A percentile compares a stretch with the other conserved stretches of the same genome.
These are phyloP conservation scores for Panthera tigris DNA, from an alignment of 2,113 vertebrate genomes.

Conservation along the genomic window DNA sequence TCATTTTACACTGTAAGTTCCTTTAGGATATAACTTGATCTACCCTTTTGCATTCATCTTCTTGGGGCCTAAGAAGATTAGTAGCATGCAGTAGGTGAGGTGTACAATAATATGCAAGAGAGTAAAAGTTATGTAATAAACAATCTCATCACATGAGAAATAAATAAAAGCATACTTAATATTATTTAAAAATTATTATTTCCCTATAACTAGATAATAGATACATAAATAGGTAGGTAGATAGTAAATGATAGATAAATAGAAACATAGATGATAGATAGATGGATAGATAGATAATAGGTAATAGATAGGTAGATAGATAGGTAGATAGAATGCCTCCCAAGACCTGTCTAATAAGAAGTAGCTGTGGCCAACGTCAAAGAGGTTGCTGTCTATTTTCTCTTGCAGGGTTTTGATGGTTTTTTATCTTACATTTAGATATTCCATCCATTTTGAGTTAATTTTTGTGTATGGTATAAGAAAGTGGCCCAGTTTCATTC, in stretches of 20 bases:
- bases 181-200: neutral
- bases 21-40: neutral
- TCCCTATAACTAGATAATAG: neutral
- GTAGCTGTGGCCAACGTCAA: too few relatives aligned
- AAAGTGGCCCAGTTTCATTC: too few relatives aligned
- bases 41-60: neutral
- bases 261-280: neutral
- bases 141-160: neutral
- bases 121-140: neutral
- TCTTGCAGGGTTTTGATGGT: too few relatives aligned
- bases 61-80: neutral
- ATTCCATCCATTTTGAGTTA: too few relatives aligned
- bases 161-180: neutral
- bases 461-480: too few relatives aligned
- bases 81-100: neutral
- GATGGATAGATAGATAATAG: neutral
- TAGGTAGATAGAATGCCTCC: neutral
- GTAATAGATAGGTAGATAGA: neutral
- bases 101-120: neutral
- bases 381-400: too few relatives aligned
- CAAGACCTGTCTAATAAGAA: too few relatives aligned
- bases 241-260: neutral
- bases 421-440: too few relatives aligned
- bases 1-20: neutral
- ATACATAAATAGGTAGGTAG: neutral